These are phyloP conservation scores for Erpobdella octoculata DNA, from an alignment of 2,888 invertebrate genomes.

Conservation along the genomic window DNA sequence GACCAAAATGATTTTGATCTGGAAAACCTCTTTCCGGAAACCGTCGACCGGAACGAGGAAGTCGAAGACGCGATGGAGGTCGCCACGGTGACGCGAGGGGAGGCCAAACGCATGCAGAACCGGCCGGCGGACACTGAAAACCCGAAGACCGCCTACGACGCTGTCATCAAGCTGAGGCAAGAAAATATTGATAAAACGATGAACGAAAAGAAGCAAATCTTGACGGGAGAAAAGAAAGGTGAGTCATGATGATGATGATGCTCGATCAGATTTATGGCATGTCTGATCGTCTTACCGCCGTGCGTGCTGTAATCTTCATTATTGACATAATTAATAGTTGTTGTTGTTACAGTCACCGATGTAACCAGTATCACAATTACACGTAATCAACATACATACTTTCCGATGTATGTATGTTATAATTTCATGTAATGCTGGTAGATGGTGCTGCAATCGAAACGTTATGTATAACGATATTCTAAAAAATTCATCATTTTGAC, in stretches of 20 bases:
- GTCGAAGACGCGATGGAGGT: neutral
- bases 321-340: neutral
- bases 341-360: neutral
- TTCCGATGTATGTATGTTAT: too few species aligned
- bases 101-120: neutral
- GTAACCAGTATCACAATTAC: too few species aligned
- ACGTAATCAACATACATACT: too few species aligned
- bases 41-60: neutral
- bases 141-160: slow-evolving; percentile 39
- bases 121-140: slow-evolving; percentile 27
- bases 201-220: slow-evolving; percentile 28
- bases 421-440: too few species aligned
- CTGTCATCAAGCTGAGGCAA: slow-evolving; percentile 39
- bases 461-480: too few species aligned
- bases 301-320: neutral
- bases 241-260: neutral
- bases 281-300: neutral
- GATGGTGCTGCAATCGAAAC: too few species aligned
- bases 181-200: too few species aligned
- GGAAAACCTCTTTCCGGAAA: neutral
- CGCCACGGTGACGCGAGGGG: neutral
- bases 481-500: too few species aligned
- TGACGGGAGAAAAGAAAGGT: neutral
- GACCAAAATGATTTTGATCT: neutral
- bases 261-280: neutral